Base-by-base conservation (phyloP, 2,797 vertebrate genomes). In the Sebastolobus altivelis region DNA sequence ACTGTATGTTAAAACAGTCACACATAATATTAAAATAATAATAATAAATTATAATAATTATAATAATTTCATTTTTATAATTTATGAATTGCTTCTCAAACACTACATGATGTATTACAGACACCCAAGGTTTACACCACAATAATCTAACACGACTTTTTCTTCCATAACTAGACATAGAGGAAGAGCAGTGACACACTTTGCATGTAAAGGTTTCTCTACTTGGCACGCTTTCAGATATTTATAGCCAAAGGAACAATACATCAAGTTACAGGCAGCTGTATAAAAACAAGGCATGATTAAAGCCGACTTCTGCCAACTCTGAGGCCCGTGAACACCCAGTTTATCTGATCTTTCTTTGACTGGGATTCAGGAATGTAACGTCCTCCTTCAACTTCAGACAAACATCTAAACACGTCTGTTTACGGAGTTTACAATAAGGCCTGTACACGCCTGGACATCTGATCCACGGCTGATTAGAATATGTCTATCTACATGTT, bases 361-460 rank as follows among this genome's bases (percentile, higher is more conserved):
- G 52, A 77, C n/a, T 56, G 29, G 63, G 67, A 77, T 55, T 86
- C 75, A 83, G 75, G 60, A 77, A 63, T 80, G 70, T 75, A 87
- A 83, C 77, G 74, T 16, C 29, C 25, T 25, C 55, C 56, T 27
- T 49, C 49, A 60, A 82, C 75, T 18, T 56, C 46, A 69, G 14
- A 73, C 68, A 80, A 81, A 82, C 61, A 79, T 43, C 43, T 60
- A 65, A 77, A 89, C 59, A 75, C 10, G n/a, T 71, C 29, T 83
- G 31, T 89, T 72, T 77, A 31, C 8, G 5, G 49, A 72, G 33
- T 73, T 74, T 65, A 73, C 52, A 52, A 4, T 27, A 43, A 56
- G 16, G 74, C 60, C 46, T 35, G 69, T 29, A 27, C 85, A 71
- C 1, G 22, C 62, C 69, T 81, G 38, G 25, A 46, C 54, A 54